These are phyloP conservation scores for Gisinianus flammeolus DNA, from an alignment of 2,888 invertebrate species.

Conservation along the genomic window DNA sequence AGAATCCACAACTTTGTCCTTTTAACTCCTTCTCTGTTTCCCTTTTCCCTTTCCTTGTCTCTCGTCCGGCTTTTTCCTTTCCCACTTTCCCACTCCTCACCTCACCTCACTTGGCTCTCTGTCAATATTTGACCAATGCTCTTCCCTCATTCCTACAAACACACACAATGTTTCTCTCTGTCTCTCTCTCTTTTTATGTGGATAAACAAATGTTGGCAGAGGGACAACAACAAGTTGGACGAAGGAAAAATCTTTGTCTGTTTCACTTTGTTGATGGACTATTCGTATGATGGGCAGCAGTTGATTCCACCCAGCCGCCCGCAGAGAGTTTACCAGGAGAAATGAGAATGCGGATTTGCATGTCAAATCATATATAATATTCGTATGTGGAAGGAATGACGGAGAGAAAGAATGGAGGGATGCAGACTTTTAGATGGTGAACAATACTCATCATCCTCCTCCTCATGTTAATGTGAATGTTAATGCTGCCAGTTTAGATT, in stretches of 20 bases:
- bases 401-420: neutral
- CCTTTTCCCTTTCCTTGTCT: neutral
- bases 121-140: slow-evolving; percentile 35
- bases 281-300: no score
- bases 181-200: neutral
- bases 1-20: neutral
- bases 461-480: no score
- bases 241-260: no score
- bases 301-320: neutral
- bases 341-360: neutral
- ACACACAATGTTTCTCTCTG: neutral
- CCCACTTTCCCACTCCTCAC: neutral
- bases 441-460: no score
- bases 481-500: no score
- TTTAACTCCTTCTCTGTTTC: neutral
- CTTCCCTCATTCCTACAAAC: neutral
- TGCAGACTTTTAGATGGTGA: no score
- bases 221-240: slow-evolving; percentile 13
- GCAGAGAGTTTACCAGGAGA: neutral
- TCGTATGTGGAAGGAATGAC: neutral
- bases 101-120: neutral
- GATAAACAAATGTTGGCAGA: neutral
- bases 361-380: no score
- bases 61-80: neutral
- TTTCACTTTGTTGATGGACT: no score